phyloP scores from a whole-genome alignment of 2,113 vertebrate species.

The Sorex fumeus region DNA sequence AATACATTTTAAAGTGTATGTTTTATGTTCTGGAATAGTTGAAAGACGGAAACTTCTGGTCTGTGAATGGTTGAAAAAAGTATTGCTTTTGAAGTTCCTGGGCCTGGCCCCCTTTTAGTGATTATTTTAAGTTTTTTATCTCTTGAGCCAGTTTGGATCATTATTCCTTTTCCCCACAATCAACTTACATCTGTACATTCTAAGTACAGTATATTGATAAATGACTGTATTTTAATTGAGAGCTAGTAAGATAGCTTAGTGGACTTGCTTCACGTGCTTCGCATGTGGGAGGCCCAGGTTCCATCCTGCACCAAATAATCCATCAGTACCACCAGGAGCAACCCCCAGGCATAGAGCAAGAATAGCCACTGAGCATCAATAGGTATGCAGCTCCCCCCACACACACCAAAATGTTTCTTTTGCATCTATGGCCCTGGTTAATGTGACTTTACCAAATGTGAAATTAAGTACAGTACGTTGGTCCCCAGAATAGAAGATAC shows the following conservation, averaged over 20 bases:
- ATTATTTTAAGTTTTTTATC: slow-evolving; percentile 22
- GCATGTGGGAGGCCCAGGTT: too few relatives aligned
- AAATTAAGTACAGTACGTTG: slow-evolving; percentile 22
- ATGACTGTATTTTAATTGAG: slow-evolving; percentile 32
- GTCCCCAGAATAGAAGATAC: slow-evolving; percentile 4
- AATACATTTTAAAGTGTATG: slow-evolving; percentile 17
- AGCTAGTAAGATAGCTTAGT: too few relatives aligned
- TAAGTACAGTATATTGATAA: slow-evolving; percentile 45
- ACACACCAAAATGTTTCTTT: not conserved
- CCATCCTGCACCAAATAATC: too few relatives aligned
- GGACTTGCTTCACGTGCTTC: too few relatives aligned
- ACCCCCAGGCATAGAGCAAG: too few relatives aligned
- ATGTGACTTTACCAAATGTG: slow-evolving; percentile 22
- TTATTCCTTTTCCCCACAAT: slow-evolving; percentile 35
- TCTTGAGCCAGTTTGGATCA: slow-evolving; percentile 29
- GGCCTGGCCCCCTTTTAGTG: not conserved
- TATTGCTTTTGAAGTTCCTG: not conserved
- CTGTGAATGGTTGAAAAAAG: slow-evolving; percentile 33
- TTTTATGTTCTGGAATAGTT: not conserved
- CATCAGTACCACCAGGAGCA: too few relatives aligned
- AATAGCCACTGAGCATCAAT: too few relatives aligned
- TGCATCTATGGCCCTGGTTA: not conserved
- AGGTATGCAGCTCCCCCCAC: too few relatives aligned
- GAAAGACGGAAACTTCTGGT: not conserved
- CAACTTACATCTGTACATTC: slow-evolving; percentile 41